Conservation (phyloP, 1,140 invertebrate species). For the Elymnias hypermnestra region DNA sequence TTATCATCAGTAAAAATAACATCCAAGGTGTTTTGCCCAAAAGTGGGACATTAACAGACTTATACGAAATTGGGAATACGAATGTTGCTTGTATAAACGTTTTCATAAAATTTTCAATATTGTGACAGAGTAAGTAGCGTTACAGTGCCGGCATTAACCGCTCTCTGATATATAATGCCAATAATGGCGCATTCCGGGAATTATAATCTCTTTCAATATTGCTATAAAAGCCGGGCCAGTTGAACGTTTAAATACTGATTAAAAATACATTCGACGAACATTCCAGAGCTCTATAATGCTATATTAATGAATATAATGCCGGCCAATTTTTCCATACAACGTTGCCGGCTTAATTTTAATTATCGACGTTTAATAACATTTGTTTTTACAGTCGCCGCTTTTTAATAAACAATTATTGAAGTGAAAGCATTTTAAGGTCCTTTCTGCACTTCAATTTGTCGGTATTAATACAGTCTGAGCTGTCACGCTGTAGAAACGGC, state of each 20-base stretch:
- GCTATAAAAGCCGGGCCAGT: constrained; percentile 28
- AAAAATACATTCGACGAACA: constrained; percentile 29
- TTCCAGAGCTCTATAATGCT: constrained; percentile 23
- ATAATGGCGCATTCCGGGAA: constrained; percentile 24
- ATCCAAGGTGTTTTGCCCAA: no score
- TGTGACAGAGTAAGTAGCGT: constrained; percentile 2
- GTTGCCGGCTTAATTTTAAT: constrained; percentile 4
- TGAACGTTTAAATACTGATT: constrained; percentile 38
- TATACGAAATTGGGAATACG: no score
- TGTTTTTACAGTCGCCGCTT: neutral
- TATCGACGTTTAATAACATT: constrained; percentile 2
- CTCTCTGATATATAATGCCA: constrained; percentile 29
- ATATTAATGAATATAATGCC: constrained; percentile 22
- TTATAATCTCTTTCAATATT: constrained; percentile 31
- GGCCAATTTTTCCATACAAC: constrained; percentile 13
- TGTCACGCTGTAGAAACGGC: no score
- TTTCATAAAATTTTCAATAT: constrained; percentile 21
- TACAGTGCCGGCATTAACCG: constrained; percentile 24
- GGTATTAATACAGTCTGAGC: no score
- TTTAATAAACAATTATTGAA: no score
- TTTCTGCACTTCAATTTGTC: no score
- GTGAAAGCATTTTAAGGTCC: no score
- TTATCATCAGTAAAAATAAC: no score
- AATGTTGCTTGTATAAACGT: no score
- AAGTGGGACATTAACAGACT: no score